Conservation (phyloP, 2,797 vertebrate species). For the Alauda arvensis region DNA sequence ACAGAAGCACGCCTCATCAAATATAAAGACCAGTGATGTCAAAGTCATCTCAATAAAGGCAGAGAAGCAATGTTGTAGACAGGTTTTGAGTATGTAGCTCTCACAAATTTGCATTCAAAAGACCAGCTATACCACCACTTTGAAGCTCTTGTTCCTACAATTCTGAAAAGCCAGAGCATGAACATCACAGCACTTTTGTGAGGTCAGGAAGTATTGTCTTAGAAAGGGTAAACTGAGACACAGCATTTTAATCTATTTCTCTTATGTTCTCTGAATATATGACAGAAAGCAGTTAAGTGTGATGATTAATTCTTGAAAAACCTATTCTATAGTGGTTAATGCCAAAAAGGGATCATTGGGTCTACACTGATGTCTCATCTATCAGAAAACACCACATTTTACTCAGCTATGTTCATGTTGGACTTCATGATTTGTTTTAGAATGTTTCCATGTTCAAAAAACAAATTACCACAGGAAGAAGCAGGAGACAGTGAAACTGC, state of each 20-base stretch:
- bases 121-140: constrained; percentile 11
- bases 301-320: constrained; percentile 1
- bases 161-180: constrained; percentile 14
- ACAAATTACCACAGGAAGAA: neutral
- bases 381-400: neutral
- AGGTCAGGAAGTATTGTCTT: constrained; percentile 3
- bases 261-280: neutral
- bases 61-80: neutral
- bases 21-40: constrained; percentile 29
- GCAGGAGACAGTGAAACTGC: neutral
- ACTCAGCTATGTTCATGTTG: neutral
- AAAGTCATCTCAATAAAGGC: constrained; percentile 1
- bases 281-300: neutral
- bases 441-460: neutral
- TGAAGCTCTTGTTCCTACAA: constrained; percentile 1
- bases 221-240: constrained; percentile 9
- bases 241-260: constrained; percentile 1
- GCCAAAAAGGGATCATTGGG: neutral
- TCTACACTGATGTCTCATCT: neutral
- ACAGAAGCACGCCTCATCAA: neutral
- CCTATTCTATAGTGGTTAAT: neutral
- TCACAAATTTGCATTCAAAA: constrained; percentile 46
- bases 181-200: neutral
- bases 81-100: constrained; percentile 9
- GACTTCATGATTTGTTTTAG: neutral